Percentiles rank a stretch among this genome's conserved stretches.
Conservation (phyloP, 2,113 vertebrate genomes). For the Willisornis vidua region DNA sequence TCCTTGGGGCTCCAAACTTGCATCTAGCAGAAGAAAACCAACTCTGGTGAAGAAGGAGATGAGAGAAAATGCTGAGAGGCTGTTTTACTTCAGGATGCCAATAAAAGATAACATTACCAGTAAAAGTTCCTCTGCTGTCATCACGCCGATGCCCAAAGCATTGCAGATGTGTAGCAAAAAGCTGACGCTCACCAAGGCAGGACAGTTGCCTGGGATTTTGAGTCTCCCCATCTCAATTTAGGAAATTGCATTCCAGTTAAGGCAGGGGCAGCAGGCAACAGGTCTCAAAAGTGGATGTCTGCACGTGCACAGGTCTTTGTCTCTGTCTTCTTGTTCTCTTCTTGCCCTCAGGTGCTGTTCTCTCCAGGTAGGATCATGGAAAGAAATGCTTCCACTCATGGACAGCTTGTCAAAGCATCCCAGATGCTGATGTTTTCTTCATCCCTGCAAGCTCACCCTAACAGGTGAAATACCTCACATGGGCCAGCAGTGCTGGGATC, state of each 20-base stretch:
- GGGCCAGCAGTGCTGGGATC: neutral
- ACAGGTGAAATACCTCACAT: neutral
- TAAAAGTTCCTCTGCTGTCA: conserved; percentile 47
- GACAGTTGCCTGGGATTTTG: neutral
- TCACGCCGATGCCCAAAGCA: neutral
- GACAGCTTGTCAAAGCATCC: neutral
- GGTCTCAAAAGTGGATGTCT: neutral
- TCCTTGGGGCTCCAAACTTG: neutral
- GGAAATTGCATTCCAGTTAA: neutral
- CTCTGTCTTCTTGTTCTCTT: neutral
- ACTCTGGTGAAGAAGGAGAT: neutral
- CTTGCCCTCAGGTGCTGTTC: neutral
- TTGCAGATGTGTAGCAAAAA: neutral
- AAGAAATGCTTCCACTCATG: neutral
- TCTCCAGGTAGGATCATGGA: neutral
- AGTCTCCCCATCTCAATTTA: neutral
- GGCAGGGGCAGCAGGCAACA: neutral
- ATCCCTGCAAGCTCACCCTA: neutral
- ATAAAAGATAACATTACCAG: conserved; percentile 11
- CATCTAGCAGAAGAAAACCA: neutral
- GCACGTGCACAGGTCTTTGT: fast-evolving
- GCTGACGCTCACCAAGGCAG: neutral
- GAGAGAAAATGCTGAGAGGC: neutral
- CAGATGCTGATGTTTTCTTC: neutral
- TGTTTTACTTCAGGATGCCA: conserved; percentile 33